These are phyloP conservation scores for Eristalis intricaria DNA, from an alignment of 2,888 invertebrate species.

Conservation along the genomic window DNA sequence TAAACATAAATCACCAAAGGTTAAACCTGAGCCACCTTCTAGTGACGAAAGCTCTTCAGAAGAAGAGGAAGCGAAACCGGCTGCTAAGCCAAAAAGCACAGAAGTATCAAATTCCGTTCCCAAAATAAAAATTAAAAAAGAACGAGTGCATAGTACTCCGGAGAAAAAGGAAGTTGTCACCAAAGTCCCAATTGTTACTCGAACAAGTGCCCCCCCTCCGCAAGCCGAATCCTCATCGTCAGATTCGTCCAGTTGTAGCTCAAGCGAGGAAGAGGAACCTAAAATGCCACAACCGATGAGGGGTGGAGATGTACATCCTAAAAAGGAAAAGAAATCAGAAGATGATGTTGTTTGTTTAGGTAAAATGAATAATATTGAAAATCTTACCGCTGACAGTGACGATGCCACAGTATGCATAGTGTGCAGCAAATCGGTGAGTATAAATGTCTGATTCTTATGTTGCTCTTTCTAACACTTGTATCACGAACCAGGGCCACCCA, in stretches of 20 bases:
- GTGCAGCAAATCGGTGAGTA: conserved; percentile 77
- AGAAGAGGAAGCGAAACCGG: conserved; percentile 54
- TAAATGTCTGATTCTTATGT: neutral
- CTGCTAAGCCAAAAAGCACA: conserved; percentile 36
- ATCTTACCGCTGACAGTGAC: conserved; percentile 73
- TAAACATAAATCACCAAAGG: neutral
- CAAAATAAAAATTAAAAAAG: conserved; percentile 33
- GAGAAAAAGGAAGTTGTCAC: neutral
- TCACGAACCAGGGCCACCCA: conserved; percentile 27
- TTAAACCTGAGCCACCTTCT: neutral
- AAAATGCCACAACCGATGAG: conserved; percentile 42
- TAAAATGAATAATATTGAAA: conserved; percentile 71
- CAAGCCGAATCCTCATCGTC: conserved; percentile 17
- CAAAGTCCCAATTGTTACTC: neutral
- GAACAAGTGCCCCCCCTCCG: neutral
- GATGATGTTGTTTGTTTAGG: conserved; percentile 80
- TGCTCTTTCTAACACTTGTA: neutral
- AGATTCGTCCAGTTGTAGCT: conserved; percentile 8
- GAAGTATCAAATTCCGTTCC: neutral
- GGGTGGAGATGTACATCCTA: neutral
- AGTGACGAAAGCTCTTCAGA: conserved; percentile 57
- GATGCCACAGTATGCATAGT: conserved; percentile 73
- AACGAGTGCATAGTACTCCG: neutral
- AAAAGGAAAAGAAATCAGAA: conserved; percentile 61
- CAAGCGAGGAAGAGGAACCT: conserved; percentile 33